phyloP scores from a whole-genome alignment of 2,888 invertebrate species.

The Sarcophaga caerulescens region DNA sequence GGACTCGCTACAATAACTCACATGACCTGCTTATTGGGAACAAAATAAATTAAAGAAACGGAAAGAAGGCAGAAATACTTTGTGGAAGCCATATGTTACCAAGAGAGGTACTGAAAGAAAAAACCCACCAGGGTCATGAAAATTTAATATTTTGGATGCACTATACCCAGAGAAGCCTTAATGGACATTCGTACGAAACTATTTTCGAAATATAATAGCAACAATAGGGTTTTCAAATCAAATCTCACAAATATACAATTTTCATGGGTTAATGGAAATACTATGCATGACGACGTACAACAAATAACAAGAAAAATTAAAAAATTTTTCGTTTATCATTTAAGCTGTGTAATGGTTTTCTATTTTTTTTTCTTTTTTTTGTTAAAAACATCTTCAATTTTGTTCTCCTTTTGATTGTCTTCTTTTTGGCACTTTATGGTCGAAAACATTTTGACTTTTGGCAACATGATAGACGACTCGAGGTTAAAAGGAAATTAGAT shows the following conservation, averaged over 20 bases:
- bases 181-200: no score
- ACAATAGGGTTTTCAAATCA: no score
- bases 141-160: no score
- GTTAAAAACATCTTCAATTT: conserved; percentile 9
- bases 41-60: no score
- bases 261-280: neutral
- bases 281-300: neutral
- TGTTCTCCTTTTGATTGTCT: neutral
- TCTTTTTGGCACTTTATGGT: neutral
- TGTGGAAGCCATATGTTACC: no score
- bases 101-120: no score
- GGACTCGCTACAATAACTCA: no score
- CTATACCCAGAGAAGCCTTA: no score
- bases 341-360: conserved; percentile 1
- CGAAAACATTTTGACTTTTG: neutral
- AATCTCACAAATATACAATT: neutral
- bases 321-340: conserved; percentile 27
- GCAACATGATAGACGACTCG: neutral
- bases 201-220: no score
- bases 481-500: conserved; percentile 39
- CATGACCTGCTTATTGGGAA: no score
- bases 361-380: neutral
- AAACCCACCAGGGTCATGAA: no score
- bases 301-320: neutral
- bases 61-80: no score